Conservation (phyloP, 2,113 vertebrate species). For the Erythrolamprus reginae region DNA sequence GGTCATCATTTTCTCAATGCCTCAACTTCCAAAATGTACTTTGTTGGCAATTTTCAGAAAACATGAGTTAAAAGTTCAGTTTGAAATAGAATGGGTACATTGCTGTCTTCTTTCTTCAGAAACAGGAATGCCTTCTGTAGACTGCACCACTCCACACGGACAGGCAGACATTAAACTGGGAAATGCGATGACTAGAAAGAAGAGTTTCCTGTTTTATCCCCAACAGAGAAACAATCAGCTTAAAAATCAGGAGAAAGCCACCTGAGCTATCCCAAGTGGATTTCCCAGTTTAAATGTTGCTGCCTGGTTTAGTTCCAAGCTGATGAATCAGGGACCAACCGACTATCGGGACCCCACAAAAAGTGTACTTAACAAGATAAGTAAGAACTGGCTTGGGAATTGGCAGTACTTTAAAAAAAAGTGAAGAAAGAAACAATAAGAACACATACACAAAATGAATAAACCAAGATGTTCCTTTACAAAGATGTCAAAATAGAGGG, state of each 20-base stretch:
- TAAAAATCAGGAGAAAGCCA: neutral
- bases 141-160: neutral
- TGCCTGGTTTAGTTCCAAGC: neutral
- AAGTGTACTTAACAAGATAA: neutral
- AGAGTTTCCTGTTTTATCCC: neutral
- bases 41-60: neutral
- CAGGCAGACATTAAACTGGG: neutral
- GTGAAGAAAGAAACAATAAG: neutral
- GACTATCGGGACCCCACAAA: neutral
- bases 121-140: accelerated
- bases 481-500: neutral
- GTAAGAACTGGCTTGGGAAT: neutral
- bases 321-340: neutral
- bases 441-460: neutral
- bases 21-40: neutral
- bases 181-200: neutral
- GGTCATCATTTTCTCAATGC: neutral
- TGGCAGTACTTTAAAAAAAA: neutral
- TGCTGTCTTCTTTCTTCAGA: neutral
- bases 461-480: neutral
- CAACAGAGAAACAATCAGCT: neutral
- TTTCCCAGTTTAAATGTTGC: neutral
- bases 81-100: neutral
- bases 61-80: neutral
- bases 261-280: neutral